Evolutionary conservation across 2,888 invertebrate species (phyloP).

Genomic region (Melangyna quadrimaculata): DNA sequence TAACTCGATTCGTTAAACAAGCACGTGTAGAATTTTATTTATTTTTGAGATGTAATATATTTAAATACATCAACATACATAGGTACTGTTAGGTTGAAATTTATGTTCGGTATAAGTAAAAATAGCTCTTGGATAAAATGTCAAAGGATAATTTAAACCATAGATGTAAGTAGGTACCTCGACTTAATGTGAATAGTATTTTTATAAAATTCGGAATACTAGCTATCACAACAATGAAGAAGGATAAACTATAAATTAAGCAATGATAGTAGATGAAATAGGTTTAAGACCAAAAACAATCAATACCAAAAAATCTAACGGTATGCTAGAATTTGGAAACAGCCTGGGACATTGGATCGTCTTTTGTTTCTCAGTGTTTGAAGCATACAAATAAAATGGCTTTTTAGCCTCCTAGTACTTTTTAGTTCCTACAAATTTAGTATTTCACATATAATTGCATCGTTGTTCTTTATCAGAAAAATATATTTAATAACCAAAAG

Average conservation of each 20-base stretch:
- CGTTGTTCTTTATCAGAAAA: not conserved
- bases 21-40: conserved; percentile 62
- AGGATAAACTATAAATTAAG: too few relatives aligned
- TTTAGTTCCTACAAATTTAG: not conserved
- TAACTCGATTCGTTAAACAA: conserved; percentile 15
- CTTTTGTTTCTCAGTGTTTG: too few relatives aligned
- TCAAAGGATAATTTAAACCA: not conserved
- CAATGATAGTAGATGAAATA: too few relatives aligned
- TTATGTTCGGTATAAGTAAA: not conserved
- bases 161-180: not conserved
- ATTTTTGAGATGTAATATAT: conserved; percentile 44
- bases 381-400: too few relatives aligned
- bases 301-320: too few relatives aligned
- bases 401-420: too few relatives aligned
- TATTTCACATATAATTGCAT: too few relatives aligned
- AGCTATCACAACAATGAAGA: too few relatives aligned
- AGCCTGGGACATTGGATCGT: too few relatives aligned
- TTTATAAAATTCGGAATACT: not conserved
- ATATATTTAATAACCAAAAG: not conserved
- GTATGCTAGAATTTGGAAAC: too few relatives aligned
- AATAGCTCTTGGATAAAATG: not conserved
- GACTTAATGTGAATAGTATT: not conserved
- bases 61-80: not conserved
- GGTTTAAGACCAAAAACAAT: too few relatives aligned
- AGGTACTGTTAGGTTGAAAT: not conserved